Evolutionary conservation across 2,888 invertebrate genomes (phyloP), one percentile per base, ranked within the genome.

Genomic region (Encarsia formosa): DNA sequence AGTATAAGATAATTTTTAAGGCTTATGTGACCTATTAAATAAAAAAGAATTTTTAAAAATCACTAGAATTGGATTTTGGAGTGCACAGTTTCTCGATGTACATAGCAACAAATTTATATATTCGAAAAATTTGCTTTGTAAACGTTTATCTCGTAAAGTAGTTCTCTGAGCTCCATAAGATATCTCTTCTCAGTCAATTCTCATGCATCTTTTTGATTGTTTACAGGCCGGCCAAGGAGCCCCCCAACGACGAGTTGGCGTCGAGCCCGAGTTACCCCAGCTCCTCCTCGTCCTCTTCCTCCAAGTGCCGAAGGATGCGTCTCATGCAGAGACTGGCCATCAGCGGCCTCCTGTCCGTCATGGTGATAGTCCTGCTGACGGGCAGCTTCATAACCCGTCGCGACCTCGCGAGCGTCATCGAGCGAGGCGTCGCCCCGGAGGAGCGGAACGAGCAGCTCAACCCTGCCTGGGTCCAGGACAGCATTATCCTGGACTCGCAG

Each of bases 341-440:
- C 58, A 73, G 71, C 66, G 72, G 72, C 37, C 65, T 73, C 37
- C 60, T 71, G 63, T 70, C 70, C 56, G 68, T 73, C 32, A 69
- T 71, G 65, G 59, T 72, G 61, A 69, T 73, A 52, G 65, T 72
- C 35, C 63, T 73, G 18, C 55, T 73, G 20, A 72, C 70, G 46
- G 72, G 71, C 0, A 65, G 69, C 37, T 66, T 73, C 54, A 65
- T 73, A 44, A 68, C 70, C 44, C 63, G 73, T 6, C 67, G 69
- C 26, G 71, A 71, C 52, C 60, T 70, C 38, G 58, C 64, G 24
- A 67, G 61, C 57, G 64, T 67, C 49, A 66, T 70, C 18, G 71
- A 72, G 29, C 68, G 68, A 2, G 70, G 68, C n/a, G 60, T 65
- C 32, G 68, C 61, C 9, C 70, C 70, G 1, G 71, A 70, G 42